phyloP scores from a whole-genome alignment of 2,797 vertebrate genomes.

The Pseudochirops corinnae region DNA sequence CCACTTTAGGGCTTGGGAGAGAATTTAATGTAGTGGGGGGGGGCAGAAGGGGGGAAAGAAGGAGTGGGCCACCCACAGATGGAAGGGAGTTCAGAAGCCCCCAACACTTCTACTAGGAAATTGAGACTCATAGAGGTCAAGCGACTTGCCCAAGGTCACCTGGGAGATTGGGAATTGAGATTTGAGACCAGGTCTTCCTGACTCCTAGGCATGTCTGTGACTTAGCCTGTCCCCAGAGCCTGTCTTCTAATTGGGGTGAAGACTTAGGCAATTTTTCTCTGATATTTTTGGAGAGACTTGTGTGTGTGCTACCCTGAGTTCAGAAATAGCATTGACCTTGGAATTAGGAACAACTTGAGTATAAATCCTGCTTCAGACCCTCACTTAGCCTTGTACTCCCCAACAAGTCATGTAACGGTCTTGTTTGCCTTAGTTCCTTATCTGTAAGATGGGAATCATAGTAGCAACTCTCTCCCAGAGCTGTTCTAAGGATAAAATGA shows the following conservation, averaged over 20 bases:
- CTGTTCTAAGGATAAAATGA: background rate
- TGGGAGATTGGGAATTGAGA: background rate
- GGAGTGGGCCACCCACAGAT: background rate
- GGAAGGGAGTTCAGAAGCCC: background rate
- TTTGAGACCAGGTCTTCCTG: background rate
- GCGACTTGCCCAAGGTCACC: background rate
- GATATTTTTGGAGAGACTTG: background rate
- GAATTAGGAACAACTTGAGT: background rate
- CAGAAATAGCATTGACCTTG: background rate
- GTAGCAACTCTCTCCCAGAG: background rate
- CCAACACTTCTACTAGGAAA: background rate
- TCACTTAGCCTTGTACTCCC: background rate
- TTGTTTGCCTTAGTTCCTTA: background rate
- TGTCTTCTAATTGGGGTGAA: background rate
- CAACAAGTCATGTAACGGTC: background rate
- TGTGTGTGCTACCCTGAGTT: background rate
- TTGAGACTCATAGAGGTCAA: background rate
- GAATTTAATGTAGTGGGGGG: too few relatives aligned
- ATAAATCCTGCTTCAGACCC: background rate
- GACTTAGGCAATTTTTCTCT: background rate
- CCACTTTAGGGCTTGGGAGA: background rate
- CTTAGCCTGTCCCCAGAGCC: background rate
- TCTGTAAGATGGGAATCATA: background rate
- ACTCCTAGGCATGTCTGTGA: background rate
- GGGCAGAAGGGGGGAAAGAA: rapidly evolving